These are phyloP conservation scores for Rhineura floridana DNA, from an alignment of 2,113 vertebrate genomes.

Conservation along the genomic window DNA sequence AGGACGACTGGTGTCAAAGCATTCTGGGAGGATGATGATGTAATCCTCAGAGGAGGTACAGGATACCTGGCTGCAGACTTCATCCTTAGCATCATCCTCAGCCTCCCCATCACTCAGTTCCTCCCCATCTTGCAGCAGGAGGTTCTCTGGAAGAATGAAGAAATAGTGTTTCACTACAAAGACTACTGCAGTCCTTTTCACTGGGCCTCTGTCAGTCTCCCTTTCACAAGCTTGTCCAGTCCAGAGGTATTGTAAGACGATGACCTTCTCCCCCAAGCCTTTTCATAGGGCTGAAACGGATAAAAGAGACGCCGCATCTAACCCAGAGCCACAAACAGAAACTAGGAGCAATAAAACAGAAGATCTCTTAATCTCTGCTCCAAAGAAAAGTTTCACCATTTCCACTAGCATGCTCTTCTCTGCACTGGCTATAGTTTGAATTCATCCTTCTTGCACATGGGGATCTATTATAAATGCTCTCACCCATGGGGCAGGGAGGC, in stretches of 20 bases:
- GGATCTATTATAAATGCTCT: background rate
- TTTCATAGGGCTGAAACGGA: background rate
- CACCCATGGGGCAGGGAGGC: background rate
- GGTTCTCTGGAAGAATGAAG: slow-evolving; percentile 54
- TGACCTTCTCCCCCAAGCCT: background rate
- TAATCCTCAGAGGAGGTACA: slow-evolving; percentile 93
- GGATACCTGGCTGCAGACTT: slow-evolving; percentile 86
- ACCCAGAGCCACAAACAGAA: background rate
- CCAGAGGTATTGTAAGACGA: background rate
- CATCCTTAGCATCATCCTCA: slow-evolving; percentile 83
- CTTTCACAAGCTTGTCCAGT: background rate
- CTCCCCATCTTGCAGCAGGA: slow-evolving; percentile 32
- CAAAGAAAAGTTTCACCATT: background rate
- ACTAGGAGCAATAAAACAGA: background rate
- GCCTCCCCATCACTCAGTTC: slow-evolving; percentile 45
- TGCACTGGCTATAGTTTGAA: background rate
- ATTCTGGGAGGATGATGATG: slow-evolving; percentile 94
- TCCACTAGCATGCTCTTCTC: background rate
- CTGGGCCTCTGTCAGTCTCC: background rate
- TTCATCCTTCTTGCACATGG: too few species aligned
- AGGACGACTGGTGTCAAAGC: slow-evolving; percentile 94
- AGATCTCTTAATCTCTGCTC: background rate
- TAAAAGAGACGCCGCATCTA: background rate
- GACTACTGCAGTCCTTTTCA: background rate
- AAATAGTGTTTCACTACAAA: background rate